phyloP scores from a whole-genome alignment of 23 tunicate genomes.

The Phallusia fumigata region DNA sequence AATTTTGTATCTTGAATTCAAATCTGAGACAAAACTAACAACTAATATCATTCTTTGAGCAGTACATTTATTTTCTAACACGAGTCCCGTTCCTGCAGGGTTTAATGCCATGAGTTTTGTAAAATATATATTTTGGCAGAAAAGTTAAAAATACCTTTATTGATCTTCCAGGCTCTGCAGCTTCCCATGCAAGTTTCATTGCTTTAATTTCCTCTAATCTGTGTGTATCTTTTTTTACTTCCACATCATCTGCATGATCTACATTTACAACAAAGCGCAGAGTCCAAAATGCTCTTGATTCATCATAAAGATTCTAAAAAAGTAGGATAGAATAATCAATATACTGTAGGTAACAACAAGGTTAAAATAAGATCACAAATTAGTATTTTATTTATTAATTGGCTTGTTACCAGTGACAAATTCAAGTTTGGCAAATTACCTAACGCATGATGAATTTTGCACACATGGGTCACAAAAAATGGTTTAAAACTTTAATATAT shows the following conservation, averaged over 20 bases:
- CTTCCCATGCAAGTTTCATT: slow-evolving; percentile 91
- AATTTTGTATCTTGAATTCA: too few species aligned
- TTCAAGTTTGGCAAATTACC: too few species aligned
- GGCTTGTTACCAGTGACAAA: too few species aligned
- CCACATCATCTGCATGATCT: slow-evolving; percentile 73
- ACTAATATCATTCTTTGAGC: too few species aligned
- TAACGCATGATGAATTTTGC: too few species aligned
- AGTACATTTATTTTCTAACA: too few species aligned
- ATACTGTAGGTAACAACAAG: background rate
- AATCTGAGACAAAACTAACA: too few species aligned
- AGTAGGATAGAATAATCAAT: background rate
- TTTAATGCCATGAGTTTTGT: too few species aligned
- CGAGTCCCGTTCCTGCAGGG: too few species aligned
- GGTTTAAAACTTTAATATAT: too few species aligned
- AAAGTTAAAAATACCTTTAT: slow-evolving; percentile 40
- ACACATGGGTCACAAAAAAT: too few species aligned
- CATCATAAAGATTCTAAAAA: slow-evolving; percentile 41
- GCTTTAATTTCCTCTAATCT: slow-evolving; percentile 75
- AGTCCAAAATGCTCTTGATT: slow-evolving; percentile 54
- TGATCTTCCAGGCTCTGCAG: slow-evolving; percentile 83
- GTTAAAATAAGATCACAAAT: background rate
- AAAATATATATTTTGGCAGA: too few species aligned
- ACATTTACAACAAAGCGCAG: slow-evolving; percentile 61
- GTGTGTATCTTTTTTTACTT: slow-evolving; percentile 63
- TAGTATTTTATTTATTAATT: background rate